Evolutionary conservation across 30 jellyfish, hydroid and myxozoan species (phyloP), one percentile per base, ranked within the genome.

Genomic region (Aurelia aurita): DNA sequence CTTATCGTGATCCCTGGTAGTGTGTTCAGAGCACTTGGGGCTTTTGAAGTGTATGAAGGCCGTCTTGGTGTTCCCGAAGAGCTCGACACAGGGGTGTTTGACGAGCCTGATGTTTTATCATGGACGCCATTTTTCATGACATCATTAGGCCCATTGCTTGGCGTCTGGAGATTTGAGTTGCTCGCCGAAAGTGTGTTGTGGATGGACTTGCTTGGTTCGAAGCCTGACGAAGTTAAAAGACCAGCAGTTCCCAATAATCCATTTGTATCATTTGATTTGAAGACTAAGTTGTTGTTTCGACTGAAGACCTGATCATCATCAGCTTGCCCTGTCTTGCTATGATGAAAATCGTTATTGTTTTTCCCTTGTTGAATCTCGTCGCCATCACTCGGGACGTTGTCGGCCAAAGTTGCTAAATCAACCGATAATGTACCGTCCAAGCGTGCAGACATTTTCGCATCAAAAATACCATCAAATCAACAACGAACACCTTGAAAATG

Each of bases 21-120:
- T 12, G 91, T 87, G 29, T 91, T 91, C 19, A 91, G 95, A 2
- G 98, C 98, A 44, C 97, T 86, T 31, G 98, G 98, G 20, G 98
- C 98, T 70, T 91, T 91, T 43, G 98, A 91, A 13, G 98, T 87
- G 77, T 91, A 91, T 9, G 96, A 91, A 5, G 98, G 98, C 45
- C 98, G 79, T 51, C 96, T 86, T 58, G 88, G 91, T 29, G 94
- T 80, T 20, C 91, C 80, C 23, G 87, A 44, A 20, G 95, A n/a
- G 29, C 84, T 78, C 27, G 86, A 43, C 6, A 89, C 31, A n/a
- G 96, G 25, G 15, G 76, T 43, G 14, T 78, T 45, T 9, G 80
- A 58, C 22, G 90, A 27, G 15, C 63, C 46, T 14, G 77, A 22
- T 68, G 78, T 15, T 59, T 72, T 76, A 20, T 72, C 75, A 15